These are phyloP conservation scores for Atta cephalotes DNA, from an alignment of 1,140 invertebrate genomes.

Conservation along the genomic window DNA sequence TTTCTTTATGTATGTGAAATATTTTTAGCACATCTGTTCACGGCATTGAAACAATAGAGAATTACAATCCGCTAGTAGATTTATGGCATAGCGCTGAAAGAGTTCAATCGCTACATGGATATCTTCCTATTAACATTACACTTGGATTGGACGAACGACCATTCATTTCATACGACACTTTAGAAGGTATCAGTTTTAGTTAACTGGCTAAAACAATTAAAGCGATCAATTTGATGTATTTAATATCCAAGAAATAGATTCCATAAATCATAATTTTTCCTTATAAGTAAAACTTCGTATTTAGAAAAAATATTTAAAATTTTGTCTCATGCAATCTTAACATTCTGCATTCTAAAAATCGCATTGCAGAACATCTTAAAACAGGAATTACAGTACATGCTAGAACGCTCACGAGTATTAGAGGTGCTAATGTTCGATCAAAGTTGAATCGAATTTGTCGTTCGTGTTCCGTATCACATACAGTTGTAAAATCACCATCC, in stretches of 20 bases:
- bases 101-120: slow-evolving; percentile 87
- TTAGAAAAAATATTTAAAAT: neutral
- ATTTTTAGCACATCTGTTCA: slow-evolving; percentile 87
- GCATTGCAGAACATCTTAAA: slow-evolving; percentile 78
- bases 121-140: slow-evolving; percentile 87
- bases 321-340: neutral
- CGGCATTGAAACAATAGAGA: slow-evolving; percentile 86
- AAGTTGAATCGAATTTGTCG: slow-evolving; percentile 81
- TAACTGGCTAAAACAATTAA: neutral
- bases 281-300: neutral
- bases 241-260: neutral
- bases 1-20: slow-evolving; percentile 12
- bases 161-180: slow-evolving; percentile 83
- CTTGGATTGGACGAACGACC: slow-evolving; percentile 81
- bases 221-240: neutral
- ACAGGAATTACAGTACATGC: slow-evolving; percentile 81
- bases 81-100: slow-evolving; percentile 88
- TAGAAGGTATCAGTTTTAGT: slow-evolving; percentile 75
- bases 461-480: slow-evolving; percentile 76
- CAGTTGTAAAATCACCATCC: slow-evolving; percentile 77
- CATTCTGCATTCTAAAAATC: neutral
- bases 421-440: slow-evolving; percentile 70
- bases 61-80: slow-evolving; percentile 88
- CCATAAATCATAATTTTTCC: neutral
- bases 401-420: slow-evolving; percentile 82